Evolutionary conservation across 2,888 invertebrate genomes (phyloP), one percentile per base, ranked within the genome.

Genomic region (Drosophila nr. perissopoda): DNA sequence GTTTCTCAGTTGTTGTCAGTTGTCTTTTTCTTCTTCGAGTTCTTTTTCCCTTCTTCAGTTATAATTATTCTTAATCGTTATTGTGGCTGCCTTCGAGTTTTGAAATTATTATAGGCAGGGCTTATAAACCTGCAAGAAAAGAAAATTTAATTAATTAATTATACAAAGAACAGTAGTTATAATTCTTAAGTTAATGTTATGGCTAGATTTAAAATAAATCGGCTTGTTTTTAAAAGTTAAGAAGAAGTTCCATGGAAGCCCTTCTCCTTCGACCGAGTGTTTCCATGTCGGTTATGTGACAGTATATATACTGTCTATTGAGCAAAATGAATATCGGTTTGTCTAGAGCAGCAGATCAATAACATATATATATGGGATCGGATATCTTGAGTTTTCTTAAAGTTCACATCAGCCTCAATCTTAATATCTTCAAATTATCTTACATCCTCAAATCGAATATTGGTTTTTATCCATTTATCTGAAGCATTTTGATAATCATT

Each of bases 71-170:
- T 38, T 27, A 2, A 58, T 18, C 34, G 25, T 52, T 68, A 60
- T 65, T 65, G 40, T 38, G 59, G 62, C 58, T 74, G 83, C 69
- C 73, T 80, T 72, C 52, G 71, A 7, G 38, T 40, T 57, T 34
- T 57, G 18, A 60, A 53, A 13, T 54, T 52, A n/a, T 66, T 56
- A 38, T 54, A n/a, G 49, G 56, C 48, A 57, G 73, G 21, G 34
- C 36, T 66, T 59, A 68, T 58, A n/a, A 76, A 69, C 84, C 89
- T 85, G 66, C 1, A 76, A 71, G 5, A 5, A 21, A 18, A 11
- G 5, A 21, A 27, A 2, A 31, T 3, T 10, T n/a, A 42, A 21
- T 53, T 51, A 29, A 27, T 10, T 1, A 21, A 34, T 31, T 13
- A 29, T 25, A 3, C 3, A 18, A 18, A 27, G 0, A 49, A 10